Evolutionary conservation across 2,888 invertebrate species (phyloP).

Genomic region (Mythimna impura): DNA sequence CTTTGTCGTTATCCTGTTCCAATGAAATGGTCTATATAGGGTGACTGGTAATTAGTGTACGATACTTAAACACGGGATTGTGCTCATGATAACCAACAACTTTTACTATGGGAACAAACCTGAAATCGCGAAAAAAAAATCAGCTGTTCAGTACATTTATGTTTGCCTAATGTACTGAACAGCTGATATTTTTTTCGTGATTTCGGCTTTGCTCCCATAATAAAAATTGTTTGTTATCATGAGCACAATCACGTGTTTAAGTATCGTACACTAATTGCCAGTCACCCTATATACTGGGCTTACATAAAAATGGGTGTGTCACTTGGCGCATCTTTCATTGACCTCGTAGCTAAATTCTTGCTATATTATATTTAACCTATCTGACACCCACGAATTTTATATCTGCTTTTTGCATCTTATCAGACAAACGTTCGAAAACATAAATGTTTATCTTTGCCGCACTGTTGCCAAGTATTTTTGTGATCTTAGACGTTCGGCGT

Average conservation of each 20-base stretch:
- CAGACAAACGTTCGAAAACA: conserved; percentile 19
- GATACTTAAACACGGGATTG: too few relatives aligned
- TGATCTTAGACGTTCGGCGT: conserved; percentile 31
- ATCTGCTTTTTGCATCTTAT: conserved; percentile 45
- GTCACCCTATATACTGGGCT: neutral
- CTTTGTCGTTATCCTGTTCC: neutral
- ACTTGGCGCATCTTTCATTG: neutral
- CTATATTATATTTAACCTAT: conserved; percentile 12
- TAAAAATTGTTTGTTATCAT: too few relatives aligned
- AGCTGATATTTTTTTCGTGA: too few relatives aligned
- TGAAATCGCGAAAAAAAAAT: too few relatives aligned
- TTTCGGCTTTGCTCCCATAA: too few relatives aligned
- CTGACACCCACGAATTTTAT: conserved; percentile 34
- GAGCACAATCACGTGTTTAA: too few relatives aligned
- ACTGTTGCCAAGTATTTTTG: conserved; percentile 60
- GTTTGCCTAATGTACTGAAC: too few relatives aligned
- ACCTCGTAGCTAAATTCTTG: neutral
- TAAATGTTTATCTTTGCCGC: conserved; percentile 33
- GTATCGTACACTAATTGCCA: too few relatives aligned
- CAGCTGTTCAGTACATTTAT: too few relatives aligned
- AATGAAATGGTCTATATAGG: neutral
- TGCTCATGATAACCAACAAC: too few relatives aligned
- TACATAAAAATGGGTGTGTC: conserved; percentile 18
- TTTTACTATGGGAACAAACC: too few relatives aligned
- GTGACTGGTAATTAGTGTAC: too few relatives aligned